phyloP scores from a whole-genome alignment of 30 jellyfish, hydroid and myxozoan genomes.

The Cassiopea xamachana region DNA sequence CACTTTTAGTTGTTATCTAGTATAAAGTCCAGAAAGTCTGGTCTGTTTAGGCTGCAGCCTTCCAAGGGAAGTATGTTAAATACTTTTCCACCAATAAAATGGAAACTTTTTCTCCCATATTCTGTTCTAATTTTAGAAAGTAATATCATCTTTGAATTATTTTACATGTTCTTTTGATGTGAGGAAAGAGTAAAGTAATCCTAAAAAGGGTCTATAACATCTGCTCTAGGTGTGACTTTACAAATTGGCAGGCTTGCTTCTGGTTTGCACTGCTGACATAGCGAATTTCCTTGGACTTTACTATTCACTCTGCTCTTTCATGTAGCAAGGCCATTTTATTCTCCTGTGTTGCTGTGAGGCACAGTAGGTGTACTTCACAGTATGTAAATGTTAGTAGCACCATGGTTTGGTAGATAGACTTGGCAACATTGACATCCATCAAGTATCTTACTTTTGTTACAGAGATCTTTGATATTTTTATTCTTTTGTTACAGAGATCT shows the following conservation, averaged over 20 bases:
- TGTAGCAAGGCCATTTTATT: not conserved
- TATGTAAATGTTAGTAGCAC: too few species aligned
- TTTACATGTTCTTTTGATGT: not conserved
- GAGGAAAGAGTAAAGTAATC: not conserved
- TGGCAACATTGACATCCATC: too few species aligned
- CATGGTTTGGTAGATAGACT: too few species aligned
- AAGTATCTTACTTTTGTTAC: too few species aligned
- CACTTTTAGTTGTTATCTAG: constrained; percentile 12
- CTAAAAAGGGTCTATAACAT: not conserved
- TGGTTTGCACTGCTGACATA: constrained; percentile 31
- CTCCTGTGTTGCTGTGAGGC: not conserved
- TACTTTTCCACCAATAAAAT: constrained; percentile 3
- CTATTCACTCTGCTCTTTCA: not conserved
- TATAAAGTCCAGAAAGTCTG: not conserved
- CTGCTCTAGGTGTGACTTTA: not conserved
- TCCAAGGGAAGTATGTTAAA: constrained; percentile 27
- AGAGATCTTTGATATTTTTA: too few species aligned
- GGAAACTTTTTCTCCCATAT: too few species aligned
- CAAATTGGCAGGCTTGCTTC: constrained; percentile 34
- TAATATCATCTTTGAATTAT: constrained; percentile 1
- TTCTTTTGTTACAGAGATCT: too few species aligned
- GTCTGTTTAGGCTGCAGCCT: too few species aligned
- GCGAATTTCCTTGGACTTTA: constrained; percentile 19
- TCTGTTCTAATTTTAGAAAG: too few species aligned
- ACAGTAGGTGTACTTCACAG: too few species aligned